These are phyloP conservation scores for Stictocephala bisonia DNA, from an alignment of 2,888 invertebrate species.

Conservation along the genomic window DNA sequence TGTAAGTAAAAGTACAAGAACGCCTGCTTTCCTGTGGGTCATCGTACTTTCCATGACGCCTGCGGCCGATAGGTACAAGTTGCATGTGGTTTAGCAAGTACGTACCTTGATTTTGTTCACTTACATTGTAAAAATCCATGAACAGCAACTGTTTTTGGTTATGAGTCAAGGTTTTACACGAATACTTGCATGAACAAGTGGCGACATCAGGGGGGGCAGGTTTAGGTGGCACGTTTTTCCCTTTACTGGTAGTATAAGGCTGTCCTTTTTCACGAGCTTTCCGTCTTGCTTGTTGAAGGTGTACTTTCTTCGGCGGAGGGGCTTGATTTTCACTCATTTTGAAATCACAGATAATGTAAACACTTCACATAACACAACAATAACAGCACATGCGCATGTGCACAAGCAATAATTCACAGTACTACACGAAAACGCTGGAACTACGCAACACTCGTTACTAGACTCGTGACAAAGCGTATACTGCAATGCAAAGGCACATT, in stretches of 20 bases:
- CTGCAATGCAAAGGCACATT: slow-evolving; percentile 37
- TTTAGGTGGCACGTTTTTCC: slow-evolving; percentile 29
- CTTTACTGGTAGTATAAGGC: slow-evolving; percentile 37
- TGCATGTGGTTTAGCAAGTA: slow-evolving; percentile 38
- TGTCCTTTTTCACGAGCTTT: slow-evolving; percentile 34
- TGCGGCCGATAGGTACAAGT: slow-evolving; percentile 39
- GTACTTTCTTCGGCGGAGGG: slow-evolving; percentile 14
- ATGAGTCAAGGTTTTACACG: slow-evolving; percentile 27
- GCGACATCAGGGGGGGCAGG: slow-evolving; percentile 10
- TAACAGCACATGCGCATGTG: too few species aligned
- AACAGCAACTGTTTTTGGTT: slow-evolving; percentile 41
- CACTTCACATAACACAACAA: slow-evolving; percentile 4
- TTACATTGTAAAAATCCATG: slow-evolving; percentile 41
- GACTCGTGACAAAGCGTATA: background rate
- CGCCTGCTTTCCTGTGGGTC: slow-evolving; percentile 33
- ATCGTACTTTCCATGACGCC: slow-evolving; percentile 35
- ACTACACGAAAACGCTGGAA: background rate
- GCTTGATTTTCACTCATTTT: slow-evolving; percentile 21
- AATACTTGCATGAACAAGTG: slow-evolving; percentile 37
- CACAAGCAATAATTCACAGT: background rate
- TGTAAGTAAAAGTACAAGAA: slow-evolving; percentile 33
- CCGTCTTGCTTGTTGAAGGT: slow-evolving; percentile 19
- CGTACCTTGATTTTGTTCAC: slow-evolving; percentile 41
- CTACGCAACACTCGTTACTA: background rate
- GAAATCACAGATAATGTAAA: background rate